phyloP scores from a whole-genome alignment of 2,888 invertebrate species.

The Agrypnus murinus region DNA sequence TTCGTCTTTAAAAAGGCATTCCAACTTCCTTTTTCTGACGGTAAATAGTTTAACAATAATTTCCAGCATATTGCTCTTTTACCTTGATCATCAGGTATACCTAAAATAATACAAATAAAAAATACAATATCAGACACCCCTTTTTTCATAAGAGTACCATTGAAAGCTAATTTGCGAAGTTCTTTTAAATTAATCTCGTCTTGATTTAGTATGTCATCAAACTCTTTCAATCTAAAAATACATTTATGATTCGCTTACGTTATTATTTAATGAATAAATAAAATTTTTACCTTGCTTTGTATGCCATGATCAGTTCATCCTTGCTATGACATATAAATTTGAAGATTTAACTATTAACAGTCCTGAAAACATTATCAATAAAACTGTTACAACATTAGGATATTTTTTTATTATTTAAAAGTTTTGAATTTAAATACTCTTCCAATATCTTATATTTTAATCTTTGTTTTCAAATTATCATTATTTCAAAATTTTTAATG shows the following conservation, averaged over 20 bases:
- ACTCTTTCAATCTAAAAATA: slow-evolving; percentile 90
- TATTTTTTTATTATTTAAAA: too few relatives aligned
- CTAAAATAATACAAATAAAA: slow-evolving; percentile 70
- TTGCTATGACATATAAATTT: too few relatives aligned
- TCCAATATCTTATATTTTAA: too few relatives aligned
- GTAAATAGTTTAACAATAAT: slow-evolving; percentile 89
- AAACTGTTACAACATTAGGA: too few relatives aligned
- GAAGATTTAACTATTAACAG: background rate
- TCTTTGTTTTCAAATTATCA: too few relatives aligned
- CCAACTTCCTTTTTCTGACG: slow-evolving; percentile 81
- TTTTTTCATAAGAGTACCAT: slow-evolving; percentile 84
- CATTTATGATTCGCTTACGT: too few relatives aligned
- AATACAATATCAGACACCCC: slow-evolving; percentile 27
- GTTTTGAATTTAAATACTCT: too few relatives aligned
- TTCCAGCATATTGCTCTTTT: slow-evolving; percentile 91
- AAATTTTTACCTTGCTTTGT: slow-evolving; percentile 65
- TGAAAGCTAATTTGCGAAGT: slow-evolving; percentile 83
- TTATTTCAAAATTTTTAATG: too few relatives aligned
- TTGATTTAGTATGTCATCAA: slow-evolving; percentile 81
- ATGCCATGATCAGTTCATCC: slow-evolving; percentile 62
- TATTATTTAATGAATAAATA: slow-evolving; percentile 27
- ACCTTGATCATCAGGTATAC: slow-evolving; percentile 91
- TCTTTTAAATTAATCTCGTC: slow-evolving; percentile 82
- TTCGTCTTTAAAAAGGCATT: slow-evolving; percentile 81
- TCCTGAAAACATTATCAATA: too few relatives aligned